Evolutionary conservation across 2,113 vertebrate genomes (phyloP), one percentile per base, ranked within the genome.

Genomic region (Vulpes ferrilata): DNA sequence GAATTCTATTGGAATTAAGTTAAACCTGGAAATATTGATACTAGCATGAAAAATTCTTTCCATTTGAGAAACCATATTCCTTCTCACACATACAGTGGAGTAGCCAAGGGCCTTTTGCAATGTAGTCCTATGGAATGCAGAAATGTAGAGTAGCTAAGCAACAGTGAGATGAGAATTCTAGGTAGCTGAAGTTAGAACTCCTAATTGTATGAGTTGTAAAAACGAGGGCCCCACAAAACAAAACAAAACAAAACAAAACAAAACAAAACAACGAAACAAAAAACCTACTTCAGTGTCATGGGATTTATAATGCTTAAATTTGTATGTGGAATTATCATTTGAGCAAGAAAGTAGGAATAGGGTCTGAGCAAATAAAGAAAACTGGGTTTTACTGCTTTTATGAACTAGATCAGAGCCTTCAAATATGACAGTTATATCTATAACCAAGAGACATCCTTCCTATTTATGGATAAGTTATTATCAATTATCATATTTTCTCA

Each of bases 401-500:
- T 19, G 48, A 74, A 35, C 11, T 84, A 88, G n/a, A 62, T 55
- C 74, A 32, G 2, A 69, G 48, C 30, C 35, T 80, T 85, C 53
- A 55, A 73, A 87, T 23, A 93, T 76, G 59, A 79, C n/a, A 71
- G 2, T 55, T 76, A 16, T 51, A 20, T 67, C 32, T 80, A 59
- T 59, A 92, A 76, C 9, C 48, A 95, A 57, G 80, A 93, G 69
- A 80, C 51, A 48, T 16, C 10, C 30, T 94, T 74, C 78, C 20
- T 85, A 88, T 85, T 74, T 76, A 69, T 12, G 23, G 19, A 27
- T 73, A 93, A 88, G 2, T 84, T 95, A 65, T 84, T 71, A 83
- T 35, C 57, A 87, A 87, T 82, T 93, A 65, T 55, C 69, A 88
- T 35, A 57, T 88, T 74, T 83, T 76, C 82, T 59, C 23, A 5